A percentile compares a stretch with the other conserved stretches of the same genome.
phyloP scores from a whole-genome alignment of 2,797 vertebrate genomes.

The Lophotriccus pileatus region DNA sequence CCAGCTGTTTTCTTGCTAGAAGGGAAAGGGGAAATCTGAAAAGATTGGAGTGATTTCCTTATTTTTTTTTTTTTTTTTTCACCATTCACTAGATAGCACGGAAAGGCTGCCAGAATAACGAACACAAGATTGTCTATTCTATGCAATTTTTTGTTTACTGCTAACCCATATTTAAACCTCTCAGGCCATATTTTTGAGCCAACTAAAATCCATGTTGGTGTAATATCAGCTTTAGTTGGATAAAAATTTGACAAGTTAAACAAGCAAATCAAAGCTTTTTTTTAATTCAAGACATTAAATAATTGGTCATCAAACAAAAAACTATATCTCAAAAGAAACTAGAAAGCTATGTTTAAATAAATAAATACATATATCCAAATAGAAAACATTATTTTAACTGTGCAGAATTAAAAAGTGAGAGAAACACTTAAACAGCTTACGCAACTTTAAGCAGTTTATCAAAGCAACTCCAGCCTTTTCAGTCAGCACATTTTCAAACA shows the following conservation, averaged over 20 bases:
- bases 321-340: not conserved
- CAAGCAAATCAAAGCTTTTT: not conserved
- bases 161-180: not conserved
- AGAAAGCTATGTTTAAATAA: not conserved
- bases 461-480: constrained; percentile 27
- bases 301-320: not conserved
- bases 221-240: not conserved
- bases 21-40: not conserved
- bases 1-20: not conserved
- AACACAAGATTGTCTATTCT: not conserved
- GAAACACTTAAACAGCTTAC: constrained; percentile 30
- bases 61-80: not conserved
- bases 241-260: not conserved
- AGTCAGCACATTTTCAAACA: constrained; percentile 29
- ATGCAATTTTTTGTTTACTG: not conserved
- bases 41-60: not conserved
- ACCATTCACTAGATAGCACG: not conserved
- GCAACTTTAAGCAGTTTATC: constrained; percentile 40
- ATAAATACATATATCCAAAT: not conserved
- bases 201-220: not conserved
- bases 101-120: not conserved
- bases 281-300: not conserved
- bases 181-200: not conserved
- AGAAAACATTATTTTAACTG: not conserved
- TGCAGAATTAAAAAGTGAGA: not conserved